Conservation (phyloP, 2,797 vertebrate species). For the Eulemur mongoz region DNA sequence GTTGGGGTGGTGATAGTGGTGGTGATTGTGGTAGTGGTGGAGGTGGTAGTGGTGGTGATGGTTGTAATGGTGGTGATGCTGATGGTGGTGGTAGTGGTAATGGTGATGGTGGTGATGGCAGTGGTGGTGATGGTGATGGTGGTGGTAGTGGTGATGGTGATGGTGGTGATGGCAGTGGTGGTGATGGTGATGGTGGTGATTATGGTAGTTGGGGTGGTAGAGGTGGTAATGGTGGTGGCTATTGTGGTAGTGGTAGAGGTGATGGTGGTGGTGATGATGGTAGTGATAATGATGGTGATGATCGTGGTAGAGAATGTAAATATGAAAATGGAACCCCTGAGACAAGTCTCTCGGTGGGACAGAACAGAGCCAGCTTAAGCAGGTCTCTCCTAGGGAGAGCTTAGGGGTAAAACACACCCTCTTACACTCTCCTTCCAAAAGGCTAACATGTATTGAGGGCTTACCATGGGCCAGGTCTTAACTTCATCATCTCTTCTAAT, state of each 20-base stretch:
- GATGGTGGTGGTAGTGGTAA: fast-evolving
- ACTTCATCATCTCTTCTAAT: background rate
- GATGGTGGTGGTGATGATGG: fast-evolving
- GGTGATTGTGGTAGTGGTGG: background rate
- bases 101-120: background rate
- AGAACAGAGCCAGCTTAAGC: background rate
- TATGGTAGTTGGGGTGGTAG: background rate
- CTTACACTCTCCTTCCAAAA: background rate
- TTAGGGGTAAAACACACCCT: background rate
- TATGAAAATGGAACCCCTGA: background rate
- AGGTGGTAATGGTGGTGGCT: too few species aligned
- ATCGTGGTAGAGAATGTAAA: background rate
- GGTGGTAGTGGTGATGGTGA: fast-evolving
- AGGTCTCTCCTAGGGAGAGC: background rate
- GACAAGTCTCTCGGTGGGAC: background rate
- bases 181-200: fast-evolving
- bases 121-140: fast-evolving
- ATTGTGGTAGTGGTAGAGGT: too few species aligned
- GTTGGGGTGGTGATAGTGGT: background rate
- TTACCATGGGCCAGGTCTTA: background rate
- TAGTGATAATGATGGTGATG: background rate
- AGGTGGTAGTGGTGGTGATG: background rate
- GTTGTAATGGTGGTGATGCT: background rate
- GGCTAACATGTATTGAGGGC: background rate
- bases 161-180: background rate